Evolutionary conservation across 2,888 invertebrate genomes (phyloP).

Genomic region (Andricus curvator): DNA sequence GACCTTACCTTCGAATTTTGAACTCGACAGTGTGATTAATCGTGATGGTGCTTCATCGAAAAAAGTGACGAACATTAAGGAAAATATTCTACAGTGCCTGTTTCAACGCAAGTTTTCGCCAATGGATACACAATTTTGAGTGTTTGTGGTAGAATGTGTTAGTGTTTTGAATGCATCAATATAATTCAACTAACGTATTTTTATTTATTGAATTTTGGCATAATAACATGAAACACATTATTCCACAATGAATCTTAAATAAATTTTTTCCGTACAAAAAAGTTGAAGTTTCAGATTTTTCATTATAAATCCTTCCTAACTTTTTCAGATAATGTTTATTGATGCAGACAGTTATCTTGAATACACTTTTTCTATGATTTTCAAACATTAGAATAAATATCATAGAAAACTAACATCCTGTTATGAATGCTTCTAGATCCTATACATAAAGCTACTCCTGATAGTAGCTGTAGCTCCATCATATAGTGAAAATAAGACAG

Average conservation of each 20-base stretch:
- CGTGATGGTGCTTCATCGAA: neutral
- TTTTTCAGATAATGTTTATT: too few species aligned
- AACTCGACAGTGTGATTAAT: neutral
- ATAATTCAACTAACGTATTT: neutral
- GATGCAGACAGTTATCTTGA: too few species aligned
- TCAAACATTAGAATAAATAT: too few species aligned
- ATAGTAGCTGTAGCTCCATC: slow-evolving; percentile 10
- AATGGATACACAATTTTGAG: neutral
- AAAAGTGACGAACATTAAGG: neutral
- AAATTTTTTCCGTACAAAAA: neutral
- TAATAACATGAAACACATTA: neutral
- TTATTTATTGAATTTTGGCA: neutral
- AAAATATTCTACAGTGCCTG: neutral
- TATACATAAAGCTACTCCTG: slow-evolving; percentile 20
- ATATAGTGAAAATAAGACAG: slow-evolving; percentile 20
- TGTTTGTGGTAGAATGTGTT: neutral
- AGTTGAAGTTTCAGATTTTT: neutral
- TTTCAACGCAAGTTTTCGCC: neutral
- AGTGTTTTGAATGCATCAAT: neutral
- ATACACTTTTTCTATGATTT: too few species aligned
- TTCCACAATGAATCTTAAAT: neutral
- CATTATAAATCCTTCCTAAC: too few species aligned
- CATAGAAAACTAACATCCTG: too few species aligned
- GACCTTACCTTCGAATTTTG: neutral
- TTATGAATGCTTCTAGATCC: slow-evolving; percentile 39